A percentile compares a stretch with the other conserved stretches of the same genome.
phyloP scores from a whole-genome alignment of 1,140 invertebrate species.

The Bombus confusus region DNA sequence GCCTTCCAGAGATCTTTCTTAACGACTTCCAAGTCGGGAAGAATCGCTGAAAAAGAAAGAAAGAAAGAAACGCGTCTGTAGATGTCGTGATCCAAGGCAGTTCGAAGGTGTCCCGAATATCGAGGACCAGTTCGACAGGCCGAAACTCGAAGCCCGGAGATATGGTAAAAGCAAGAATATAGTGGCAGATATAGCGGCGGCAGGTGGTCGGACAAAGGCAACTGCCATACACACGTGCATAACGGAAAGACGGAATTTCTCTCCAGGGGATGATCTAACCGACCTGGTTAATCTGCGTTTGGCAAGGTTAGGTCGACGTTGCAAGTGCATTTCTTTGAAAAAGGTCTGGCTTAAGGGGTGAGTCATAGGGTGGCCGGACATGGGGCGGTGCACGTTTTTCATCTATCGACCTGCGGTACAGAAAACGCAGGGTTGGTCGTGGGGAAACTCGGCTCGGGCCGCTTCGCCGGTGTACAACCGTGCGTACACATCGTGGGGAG shows the following conservation, averaged over 20 bases:
- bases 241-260: constrained; percentile 28
- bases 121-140: background rate
- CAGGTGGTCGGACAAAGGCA: constrained; percentile 6
- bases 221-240: constrained; percentile 1
- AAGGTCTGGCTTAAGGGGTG: constrained; percentile 47
- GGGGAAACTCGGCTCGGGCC: constrained; percentile 14
- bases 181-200: background rate
- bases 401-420: constrained; percentile 62
- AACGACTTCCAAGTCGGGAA: background rate
- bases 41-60: background rate
- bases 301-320: constrained; percentile 40
- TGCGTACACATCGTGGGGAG: background rate
- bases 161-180: constrained; percentile 25
- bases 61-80: background rate
- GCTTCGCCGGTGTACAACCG: constrained; percentile 24
- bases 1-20: background rate
- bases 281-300: constrained; percentile 19
- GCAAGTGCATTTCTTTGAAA: constrained; percentile 56
- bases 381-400: constrained; percentile 46
- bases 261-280: constrained; percentile 1
- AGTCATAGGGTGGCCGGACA: constrained; percentile 49
- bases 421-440: constrained; percentile 46
- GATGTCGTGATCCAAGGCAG: background rate
- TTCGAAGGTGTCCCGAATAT: background rate
- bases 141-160: background rate